phyloP scores from a whole-genome alignment of 92 coral and sea anemone genomes.

The Plumapathes pennacea region DNA sequence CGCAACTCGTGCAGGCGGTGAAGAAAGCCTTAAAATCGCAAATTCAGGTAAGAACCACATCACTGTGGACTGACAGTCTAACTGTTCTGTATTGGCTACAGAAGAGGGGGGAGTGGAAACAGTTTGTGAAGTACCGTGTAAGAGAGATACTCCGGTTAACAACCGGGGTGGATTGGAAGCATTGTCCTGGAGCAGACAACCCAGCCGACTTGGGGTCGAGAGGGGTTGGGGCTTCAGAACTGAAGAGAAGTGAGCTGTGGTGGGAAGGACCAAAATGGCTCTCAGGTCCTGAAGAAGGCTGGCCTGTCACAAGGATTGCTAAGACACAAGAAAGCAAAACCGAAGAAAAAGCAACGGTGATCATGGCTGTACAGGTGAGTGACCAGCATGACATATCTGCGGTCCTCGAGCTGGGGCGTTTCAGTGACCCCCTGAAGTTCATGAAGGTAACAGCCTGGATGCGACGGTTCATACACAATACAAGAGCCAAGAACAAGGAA shows the following conservation, averaged over 20 bases:
- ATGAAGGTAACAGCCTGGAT: constrained; percentile 53
- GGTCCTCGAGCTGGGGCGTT: constrained; percentile 2
- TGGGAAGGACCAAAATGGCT: constrained; percentile 44
- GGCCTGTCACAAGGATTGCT: constrained; percentile 8
- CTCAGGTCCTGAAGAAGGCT: background rate
- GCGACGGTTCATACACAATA: constrained; percentile 28
- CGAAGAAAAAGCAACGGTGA: constrained; percentile 13
- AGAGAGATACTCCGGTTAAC: constrained; percentile 21
- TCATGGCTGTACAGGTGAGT: background rate
- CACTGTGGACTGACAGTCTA: too few relatives aligned
- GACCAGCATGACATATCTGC: background rate
- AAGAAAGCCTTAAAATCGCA: too few relatives aligned
- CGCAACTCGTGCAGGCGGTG: too few relatives aligned
- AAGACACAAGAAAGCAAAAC: background rate
- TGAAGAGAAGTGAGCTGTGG: constrained; percentile 26
- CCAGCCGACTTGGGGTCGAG: constrained; percentile 42
- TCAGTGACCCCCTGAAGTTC: constrained; percentile 9
- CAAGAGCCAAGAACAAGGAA: background rate
- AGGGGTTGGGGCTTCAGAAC: constrained; percentile 13
- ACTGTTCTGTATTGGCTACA: too few relatives aligned
- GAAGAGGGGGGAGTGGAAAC: constrained; percentile 30
- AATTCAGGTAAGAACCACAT: too few relatives aligned
- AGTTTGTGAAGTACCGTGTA: constrained; percentile 33
- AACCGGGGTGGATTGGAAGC: constrained; percentile 23
- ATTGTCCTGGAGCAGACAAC: constrained; percentile 23